These are phyloP conservation scores for Cantharis nigra DNA, from an alignment of 2,888 invertebrate genomes.

Conservation along the genomic window DNA sequence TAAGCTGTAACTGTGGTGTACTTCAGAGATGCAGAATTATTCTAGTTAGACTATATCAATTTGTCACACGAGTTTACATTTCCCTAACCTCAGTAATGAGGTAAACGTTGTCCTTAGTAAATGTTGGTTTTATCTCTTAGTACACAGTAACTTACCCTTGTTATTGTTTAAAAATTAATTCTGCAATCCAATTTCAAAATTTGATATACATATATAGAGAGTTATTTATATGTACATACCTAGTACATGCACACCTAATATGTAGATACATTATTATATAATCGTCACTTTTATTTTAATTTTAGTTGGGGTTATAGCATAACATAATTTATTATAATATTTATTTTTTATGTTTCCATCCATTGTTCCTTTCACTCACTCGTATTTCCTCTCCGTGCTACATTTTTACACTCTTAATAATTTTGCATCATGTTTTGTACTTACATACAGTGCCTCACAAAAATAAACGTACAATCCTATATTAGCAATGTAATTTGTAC, in stretches of 20 bases:
- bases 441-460: too few relatives aligned
- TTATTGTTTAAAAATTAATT: not conserved
- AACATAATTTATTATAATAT: too few relatives aligned
- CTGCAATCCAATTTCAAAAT: not conserved
- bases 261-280: too few relatives aligned
- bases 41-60: slow-evolving; percentile 35
- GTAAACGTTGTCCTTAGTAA: slow-evolving; percentile 32
- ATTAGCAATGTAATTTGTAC: too few relatives aligned
- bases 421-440: not conserved
- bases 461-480: too few relatives aligned
- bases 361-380: not conserved
- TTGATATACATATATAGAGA: not conserved
- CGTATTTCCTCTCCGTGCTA: not conserved
- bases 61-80: slow-evolving; percentile 34
- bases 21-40: slow-evolving; percentile 31
- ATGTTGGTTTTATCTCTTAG: slow-evolving; percentile 13
- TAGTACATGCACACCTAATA: too few relatives aligned
- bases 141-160: slow-evolving; percentile 11
- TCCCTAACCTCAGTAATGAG: slow-evolving; percentile 35
- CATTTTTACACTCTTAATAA: not conserved
- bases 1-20: slow-evolving; percentile 19
- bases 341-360: not conserved
- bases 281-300: too few relatives aligned
- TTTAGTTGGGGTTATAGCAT: too few relatives aligned
- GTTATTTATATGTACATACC: not conserved